Evolutionary conservation across 2,888 invertebrate genomes (phyloP), one percentile per base, ranked within the genome.

Genomic region (Leptura quadrifasciata): DNA sequence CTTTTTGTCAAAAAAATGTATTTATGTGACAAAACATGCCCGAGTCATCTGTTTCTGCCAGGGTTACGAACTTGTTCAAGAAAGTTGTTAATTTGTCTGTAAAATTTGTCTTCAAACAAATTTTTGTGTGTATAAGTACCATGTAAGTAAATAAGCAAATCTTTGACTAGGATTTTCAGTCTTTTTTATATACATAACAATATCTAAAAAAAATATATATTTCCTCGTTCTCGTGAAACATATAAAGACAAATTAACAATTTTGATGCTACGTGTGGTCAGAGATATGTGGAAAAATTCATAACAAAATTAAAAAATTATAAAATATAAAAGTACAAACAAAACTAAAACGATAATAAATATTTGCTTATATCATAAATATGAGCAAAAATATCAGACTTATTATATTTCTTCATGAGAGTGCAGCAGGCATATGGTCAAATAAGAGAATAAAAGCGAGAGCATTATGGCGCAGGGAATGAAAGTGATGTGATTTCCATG

Each of bases 301-400:
- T 75, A 79, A 78, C 74, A 79, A 78, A 77, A 77, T 70, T 76
- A 76, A 76, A 76, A 73, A 81, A 79, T 78, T 76, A 76, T 78
- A 81, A 82, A 83, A 82, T 79, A 77, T 77, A 76, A 74, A 77
- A 80, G 75, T 73, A 82, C 67, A 78, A 81, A 67, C 74, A 76
- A 79, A 80, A 80, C 58, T 76, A 77, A 71, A 75, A 79, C 60
- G 69, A 79, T 60, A 77, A 69, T 73, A 68, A 73, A 76, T 71
- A 78, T 81, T 77, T 81, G 81, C 80, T 78, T 78, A 80, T 75
- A 74, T 80, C 76, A 74, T 79, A 80, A 78, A 69, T 75, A 77
- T 85, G 85, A 85, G 85, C 85, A 84, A 84, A 84, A 82, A 74
- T 76, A 83, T 85, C 85, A 85, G 84, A 85, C 84, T 84, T 83